Evolutionary conservation across 2,797 vertebrate species (phyloP), one percentile per base, ranked within the genome.

Genomic region (Lacerta bilineata): DNA sequence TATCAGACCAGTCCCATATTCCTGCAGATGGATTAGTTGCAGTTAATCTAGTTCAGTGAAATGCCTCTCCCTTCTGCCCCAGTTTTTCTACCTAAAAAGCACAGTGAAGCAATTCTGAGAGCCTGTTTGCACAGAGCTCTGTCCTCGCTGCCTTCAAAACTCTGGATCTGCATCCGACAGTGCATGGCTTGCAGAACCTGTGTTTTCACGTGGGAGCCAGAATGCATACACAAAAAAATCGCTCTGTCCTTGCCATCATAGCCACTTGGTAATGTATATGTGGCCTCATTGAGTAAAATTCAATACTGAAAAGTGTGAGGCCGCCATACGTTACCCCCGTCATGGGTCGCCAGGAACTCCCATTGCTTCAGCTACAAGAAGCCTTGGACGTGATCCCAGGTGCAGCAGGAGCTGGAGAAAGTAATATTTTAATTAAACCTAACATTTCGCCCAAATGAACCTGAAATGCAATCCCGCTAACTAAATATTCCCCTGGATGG

Each of bases 401-500:
- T 85, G 83, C 88, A 84, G 84, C 87, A 93, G 75, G 90, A 92
- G 87, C 92, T 90, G 87, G 92, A 94, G 94, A 3, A 1, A 95
- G 89, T 90, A 93, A 92, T 92, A 91, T 91, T 93, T 95, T 96
- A 96, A 96, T 96, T 96, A 93, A 96, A 92, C 93, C 88, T 43
- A 93, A 87, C 3, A 0, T 94, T 95, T 95, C 93, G 88, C 80
- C 93, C 88, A 94, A 92, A 88, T 10, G 41, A 94, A 88, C 61
- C 89, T 91, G 91, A 93, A 93, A 92, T 88, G 80, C 66, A 93
- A 90, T 91, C 93, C 72, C 0, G 64, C 79, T 90, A 91, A 88
- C 75, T 1, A 91, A 93, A 89, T 90, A 86, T 92, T 94, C 94
- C 94, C 94, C 93, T 68, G n/a, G 92, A 91, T 84, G 93, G 90